Base-by-base conservation (phyloP, 2,888 invertebrate genomes). In the Acanthosepion lycidas region DNA sequence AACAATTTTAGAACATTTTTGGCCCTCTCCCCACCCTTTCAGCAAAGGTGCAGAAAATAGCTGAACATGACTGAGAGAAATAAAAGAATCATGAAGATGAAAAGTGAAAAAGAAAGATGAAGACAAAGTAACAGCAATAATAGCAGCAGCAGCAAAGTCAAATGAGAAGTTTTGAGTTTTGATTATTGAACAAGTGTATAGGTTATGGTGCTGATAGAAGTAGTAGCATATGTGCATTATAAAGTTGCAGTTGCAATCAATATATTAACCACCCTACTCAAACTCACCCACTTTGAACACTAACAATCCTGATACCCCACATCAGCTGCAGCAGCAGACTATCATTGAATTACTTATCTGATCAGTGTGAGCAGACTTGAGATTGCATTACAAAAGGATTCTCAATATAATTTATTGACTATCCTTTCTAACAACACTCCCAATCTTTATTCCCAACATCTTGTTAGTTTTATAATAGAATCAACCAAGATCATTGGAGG, bases 131-230 rank as follows among this genome's bases (percentile, higher is more conserved):
- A 3, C n/a, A 78, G 15, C n/a, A 59, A 3, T 0, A n/a, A 3
- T 6, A 78, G 15, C n/a, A 78, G 78, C 78, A 78, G n/a, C n/a
- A n/a, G n/a, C 12, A 78, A 28, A 78, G 78, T 78, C n/a, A 78
- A 78, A 78, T n/a, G n/a, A 78, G n/a, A 78, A 78, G n/a, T 78
- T 78, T 78, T n/a, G n/a, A 78, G 78, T 78, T 78, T 78, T 78
- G n/a, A 78, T 78, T n/a, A 78, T 78, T 15, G 78, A 78, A 78
- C 23, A 59, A 59, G 20, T 23, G 59, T 23, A 23, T 59, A 59
- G 59, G 78, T 78, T 78, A 15, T 4, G 33, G n/a, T 33, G 78
- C n/a, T 33, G n/a, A n/a, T n/a, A 78, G n/a, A 78, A 33, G n/a
- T 12, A n/a, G n/a, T 4, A 78, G 78, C 78, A 33, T 78, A n/a